Evolutionary conservation across 2,888 invertebrate genomes (phyloP).

Genomic region (Linnaemya vulpina): DNA sequence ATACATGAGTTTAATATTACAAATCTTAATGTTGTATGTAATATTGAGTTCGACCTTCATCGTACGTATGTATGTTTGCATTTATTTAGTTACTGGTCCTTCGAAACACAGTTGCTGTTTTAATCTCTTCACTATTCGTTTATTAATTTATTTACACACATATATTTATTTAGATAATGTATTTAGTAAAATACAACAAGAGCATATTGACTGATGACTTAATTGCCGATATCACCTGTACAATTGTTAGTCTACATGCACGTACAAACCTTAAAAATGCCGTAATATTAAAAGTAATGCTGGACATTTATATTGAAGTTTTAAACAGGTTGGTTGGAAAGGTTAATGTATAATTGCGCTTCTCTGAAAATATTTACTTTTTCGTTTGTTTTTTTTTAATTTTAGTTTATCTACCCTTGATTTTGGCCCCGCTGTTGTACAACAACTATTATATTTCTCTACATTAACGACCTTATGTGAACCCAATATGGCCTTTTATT

Average conservation of each 20-base stretch:
- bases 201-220: conserved; percentile 70
- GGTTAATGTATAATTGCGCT: neutral
- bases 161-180: conserved; percentile 71
- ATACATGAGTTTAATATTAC: no score
- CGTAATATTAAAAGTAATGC: conserved; percentile 75
- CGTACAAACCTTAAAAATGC: conserved; percentile 75
- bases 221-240: conserved; percentile 75
- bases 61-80: no score
- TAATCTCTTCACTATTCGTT: no score
- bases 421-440: conserved; percentile 72
- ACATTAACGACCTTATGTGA: conserved; percentile 71
- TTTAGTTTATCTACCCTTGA: conserved; percentile 72
- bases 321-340: conserved; percentile 74
- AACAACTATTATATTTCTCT: conserved; percentile 74
- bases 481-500: conserved; percentile 73
- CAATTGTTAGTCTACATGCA: conserved; percentile 73
- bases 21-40: no score
- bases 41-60: no score
- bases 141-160: no score
- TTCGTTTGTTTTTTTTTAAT: conserved; percentile 11
- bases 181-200: conserved; percentile 72
- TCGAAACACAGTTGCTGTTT: no score
- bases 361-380: neutral
- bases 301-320: conserved; percentile 76
- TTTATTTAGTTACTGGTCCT: no score